Evolutionary conservation across 2,113 vertebrate genomes (phyloP), one percentile per base, ranked within the genome.

Genomic region (Dasypus novemcinctus): DNA sequence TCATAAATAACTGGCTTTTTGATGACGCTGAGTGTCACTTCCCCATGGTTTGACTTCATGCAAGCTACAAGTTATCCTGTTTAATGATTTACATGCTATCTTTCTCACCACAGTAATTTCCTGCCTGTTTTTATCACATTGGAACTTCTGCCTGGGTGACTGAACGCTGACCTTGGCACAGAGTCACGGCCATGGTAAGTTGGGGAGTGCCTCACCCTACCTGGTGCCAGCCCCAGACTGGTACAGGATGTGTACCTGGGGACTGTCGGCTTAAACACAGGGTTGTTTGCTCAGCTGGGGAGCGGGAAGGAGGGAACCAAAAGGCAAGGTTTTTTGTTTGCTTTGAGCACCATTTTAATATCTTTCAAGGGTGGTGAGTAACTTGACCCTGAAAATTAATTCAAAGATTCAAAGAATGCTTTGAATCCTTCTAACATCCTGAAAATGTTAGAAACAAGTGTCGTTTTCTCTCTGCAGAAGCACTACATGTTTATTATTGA

Each of bases 181-280:
- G 52, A 74, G 81, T 85, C 80, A 71, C 46, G 64, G 93, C 93
- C 74, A 96, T 97, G 97, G 97, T 98, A 94, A 98, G 96, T 95
- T 14, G 33, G 5, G 59, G 23, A 57, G 43, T 33, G 54, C 71
- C 81, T 96, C 49, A 0, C 69, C 88, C 74, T 23, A 23, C 61
- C 82, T 49, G 52, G 85, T 95, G 17, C 91, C 82, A 95, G 93
- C 38, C 21, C 7, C 74, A 29, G 82, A 31, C 91, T 89, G 93
- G 93, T 92, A 91, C 96, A 25, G 69, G 54, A 43, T 95, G 82
- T 95, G 79, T 84, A 52, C 38, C 78, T 46, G 72, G 75, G n/a
- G 54, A 41, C 27, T 61, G 9, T 20, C 85, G 27, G 46, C 25
- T 59, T 90, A 87, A 64, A 52, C 75, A 87, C 41, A 85, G 52